These are phyloP conservation scores for Nebria brevicollis DNA, from an alignment of 2,888 invertebrate species.

Conservation along the genomic window DNA sequence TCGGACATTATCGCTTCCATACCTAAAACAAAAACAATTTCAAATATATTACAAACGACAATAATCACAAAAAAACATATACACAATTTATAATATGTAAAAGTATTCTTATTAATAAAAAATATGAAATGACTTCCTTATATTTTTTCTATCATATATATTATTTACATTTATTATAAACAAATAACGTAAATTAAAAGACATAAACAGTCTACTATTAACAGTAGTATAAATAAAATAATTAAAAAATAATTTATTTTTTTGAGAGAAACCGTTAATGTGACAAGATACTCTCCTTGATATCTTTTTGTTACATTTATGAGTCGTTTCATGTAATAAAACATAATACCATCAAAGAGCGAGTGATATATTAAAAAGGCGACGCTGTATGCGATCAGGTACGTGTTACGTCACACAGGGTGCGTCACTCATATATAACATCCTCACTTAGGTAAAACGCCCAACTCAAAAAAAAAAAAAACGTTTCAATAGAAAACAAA, in stretches of 20 bases:
- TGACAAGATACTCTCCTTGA: constrained; percentile 26
- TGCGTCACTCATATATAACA: background rate
- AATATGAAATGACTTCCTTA: no score
- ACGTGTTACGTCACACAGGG: background rate
- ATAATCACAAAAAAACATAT: no score
- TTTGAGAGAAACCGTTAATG: constrained; percentile 23
- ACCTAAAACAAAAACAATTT: constrained; percentile 71
- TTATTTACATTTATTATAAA: no score
- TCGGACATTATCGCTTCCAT: constrained; percentile 99
- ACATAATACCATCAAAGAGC: constrained; percentile 41
- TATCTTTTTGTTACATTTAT: constrained; percentile 23
- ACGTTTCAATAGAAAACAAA: background rate
- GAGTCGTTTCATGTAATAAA: constrained; percentile 35
- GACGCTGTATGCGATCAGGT: background rate
- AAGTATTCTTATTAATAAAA: no score
- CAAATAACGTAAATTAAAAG: no score
- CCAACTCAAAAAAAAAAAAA: background rate
- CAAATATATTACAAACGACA: background rate
- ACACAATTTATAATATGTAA: no score
- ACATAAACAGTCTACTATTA: no score
- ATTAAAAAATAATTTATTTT: background rate
- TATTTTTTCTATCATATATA: no score
- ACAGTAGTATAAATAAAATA: no score
- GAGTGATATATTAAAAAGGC: constrained; percentile 8
- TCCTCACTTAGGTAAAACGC: no score